phyloP scores from a whole-genome alignment of 2,888 invertebrate species.

The Heteropelma amictum region DNA sequence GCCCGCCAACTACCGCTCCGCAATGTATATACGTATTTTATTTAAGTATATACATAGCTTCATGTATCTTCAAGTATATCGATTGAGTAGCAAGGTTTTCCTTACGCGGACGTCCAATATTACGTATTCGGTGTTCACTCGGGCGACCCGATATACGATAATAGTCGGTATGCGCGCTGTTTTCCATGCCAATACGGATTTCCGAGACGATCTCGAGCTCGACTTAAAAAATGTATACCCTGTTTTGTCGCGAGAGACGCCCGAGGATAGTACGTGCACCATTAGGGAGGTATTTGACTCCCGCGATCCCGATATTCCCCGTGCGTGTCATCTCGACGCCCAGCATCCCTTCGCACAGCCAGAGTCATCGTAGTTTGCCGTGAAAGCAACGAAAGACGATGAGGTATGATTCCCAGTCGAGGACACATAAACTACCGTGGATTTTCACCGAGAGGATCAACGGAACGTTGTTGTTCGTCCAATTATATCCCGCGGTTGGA shows the following conservation, averaged over 20 bases:
- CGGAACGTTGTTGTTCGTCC: constrained; percentile 51
- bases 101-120: constrained; percentile 1
- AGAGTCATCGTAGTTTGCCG: constrained; percentile 7
- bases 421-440: constrained; percentile 18
- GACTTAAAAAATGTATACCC: no score
- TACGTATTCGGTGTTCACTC: constrained; percentile 10
- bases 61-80: constrained; percentile 20
- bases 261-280: no score
- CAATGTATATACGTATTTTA: constrained; percentile 1
- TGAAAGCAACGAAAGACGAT: constrained; percentile 21
- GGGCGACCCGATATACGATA: no score
- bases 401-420: constrained; percentile 21
- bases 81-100: constrained; percentile 8
- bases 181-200: no score
- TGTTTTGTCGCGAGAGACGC: no score
- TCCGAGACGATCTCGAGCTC: no score
- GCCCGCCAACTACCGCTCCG: constrained; percentile 39
- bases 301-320: no score
- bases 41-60: not conserved
- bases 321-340: no score
- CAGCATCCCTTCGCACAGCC: no score
- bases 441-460: constrained; percentile 24
- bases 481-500: constrained; percentile 48
- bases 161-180: no score
- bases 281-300: no score